A percentile compares a stretch with the other conserved stretches of the same genome.
These are phyloP conservation scores for Tragopan temminckii DNA, from an alignment of 2,797 vertebrate species.

Conservation along the genomic window DNA sequence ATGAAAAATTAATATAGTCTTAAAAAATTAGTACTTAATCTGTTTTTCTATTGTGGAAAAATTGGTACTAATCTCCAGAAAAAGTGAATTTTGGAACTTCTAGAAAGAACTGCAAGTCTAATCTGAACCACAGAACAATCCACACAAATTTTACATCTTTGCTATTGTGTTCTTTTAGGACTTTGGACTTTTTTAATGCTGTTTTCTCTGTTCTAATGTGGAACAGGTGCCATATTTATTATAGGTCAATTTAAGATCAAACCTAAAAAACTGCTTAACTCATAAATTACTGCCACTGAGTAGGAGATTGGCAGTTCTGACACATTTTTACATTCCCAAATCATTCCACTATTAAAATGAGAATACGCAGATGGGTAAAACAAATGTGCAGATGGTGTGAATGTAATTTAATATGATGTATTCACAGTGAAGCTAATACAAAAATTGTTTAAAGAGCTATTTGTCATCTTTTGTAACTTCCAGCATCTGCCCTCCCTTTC, in stretches of 20 bases:
- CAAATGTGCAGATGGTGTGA: not conserved
- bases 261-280: not conserved
- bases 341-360: not conserved
- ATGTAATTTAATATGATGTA: not conserved
- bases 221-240: not conserved
- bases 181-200: not conserved
- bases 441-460: not conserved
- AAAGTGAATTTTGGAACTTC: not conserved
- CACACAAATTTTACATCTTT: not conserved
- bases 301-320: not conserved
- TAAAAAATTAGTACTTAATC: not conserved
- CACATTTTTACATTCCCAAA: not conserved
- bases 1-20: not conserved
- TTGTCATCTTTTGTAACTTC: not conserved
- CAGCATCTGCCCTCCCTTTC: not conserved
- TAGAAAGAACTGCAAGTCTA: not conserved
- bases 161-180: not conserved
- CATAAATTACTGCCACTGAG: not conserved
- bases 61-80: not conserved
- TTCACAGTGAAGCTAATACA: not conserved
- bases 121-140: no score
- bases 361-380: not conserved
- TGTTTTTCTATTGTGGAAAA: not conserved
- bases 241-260: not conserved
- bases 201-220: not conserved